Base-by-base conservation (phyloP, 2,888 invertebrate genomes). In the Kuschelorhynchus macadamiae region DNA sequence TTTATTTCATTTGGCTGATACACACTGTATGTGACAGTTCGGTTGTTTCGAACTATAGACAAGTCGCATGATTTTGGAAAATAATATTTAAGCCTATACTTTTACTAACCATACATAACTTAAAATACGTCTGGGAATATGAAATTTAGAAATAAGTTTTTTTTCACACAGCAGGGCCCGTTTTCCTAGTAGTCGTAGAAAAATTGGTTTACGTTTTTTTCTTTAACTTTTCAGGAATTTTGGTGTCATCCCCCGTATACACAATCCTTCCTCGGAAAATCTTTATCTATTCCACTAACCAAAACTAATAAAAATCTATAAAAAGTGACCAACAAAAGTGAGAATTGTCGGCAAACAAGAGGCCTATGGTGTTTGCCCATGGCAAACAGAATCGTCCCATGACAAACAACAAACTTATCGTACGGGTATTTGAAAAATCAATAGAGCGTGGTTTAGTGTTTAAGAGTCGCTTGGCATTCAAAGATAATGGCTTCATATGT, bases 291-390 rank as follows among this genome's bases (percentile, higher is more conserved):
- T 67, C 61, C 49, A 49, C 41, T 49, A 66, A 41, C 41, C 39
- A 61, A 56, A 61, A 67, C 55, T 30, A 57, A 74, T 74, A 73
- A 73, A 68, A 72, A 73, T 61, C 72, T 63, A 73, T 75, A 73
- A 72, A 65, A 68, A 73, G 70, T 70, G 72, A 63, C 65, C 67
- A 72, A 60, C 67, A 69, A 49, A 76, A 75, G 76, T 75, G 77
- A 77, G 76, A 76, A 76, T 76, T 76, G 76, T 77, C 73, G 72
- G 76, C 73, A 78, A 78, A 77, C 73, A 78, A 67, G 66, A 74
- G 72, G 72, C 71, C 64, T 70, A 70, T 70, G 59, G 46, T 76
- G 74, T 77, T 76, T 76, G 73, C 62, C 70, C 30, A 70, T 61
- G 62, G 44, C 66, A 77, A 77, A 77, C 71, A 75, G 63, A 67